Evolutionary conservation across 2,113 vertebrate genomes (phyloP), one percentile per base, ranked within the genome.

Genomic region (Vulpes ferrilata): DNA sequence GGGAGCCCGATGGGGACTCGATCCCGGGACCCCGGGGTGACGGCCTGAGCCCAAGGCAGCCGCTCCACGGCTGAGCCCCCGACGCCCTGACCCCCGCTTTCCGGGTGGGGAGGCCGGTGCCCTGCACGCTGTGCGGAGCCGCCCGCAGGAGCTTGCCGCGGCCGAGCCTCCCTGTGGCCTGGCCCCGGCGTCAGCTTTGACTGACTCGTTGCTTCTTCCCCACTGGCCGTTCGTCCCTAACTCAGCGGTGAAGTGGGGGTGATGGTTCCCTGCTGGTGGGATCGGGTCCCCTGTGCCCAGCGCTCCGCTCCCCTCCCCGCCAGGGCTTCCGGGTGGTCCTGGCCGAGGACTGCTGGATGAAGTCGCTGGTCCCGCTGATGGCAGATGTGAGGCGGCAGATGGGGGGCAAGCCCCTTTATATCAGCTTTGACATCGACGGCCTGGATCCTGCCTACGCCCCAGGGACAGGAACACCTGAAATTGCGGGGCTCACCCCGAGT

Each of bases 341-440:
- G 22, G 99, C 84, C 0, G 99, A 99, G 62, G 99, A 99, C 74
- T 99, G 99, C 95, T 99, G 99, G 99, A 93, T 98, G 97, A 99
- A 99, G 97, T 99, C 99, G 0, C 98, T 99, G 51, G 98, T 96
- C 0, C 99, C 99, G 0, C 98, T 99, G 95, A 99, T 99, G 99
- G 98, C 81, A 0, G 99, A 99, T 88, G 99, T 99, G 98, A 98
- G 99, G 96, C 93, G 86, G 60, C 99, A 99, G 98, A 98, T 99
- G 99, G 99, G 99, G 2, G 92, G 89, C 27, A 98, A 98, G 5
- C 99, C 99, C 0, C 94, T 99, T 0, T 99, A 99, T 86, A 98
- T 99, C 98, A 99, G 99, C 96, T 99, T 99, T 1, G 99, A 99
- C 55, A 99, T 99, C 0, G 99, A 99, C 0, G 99, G 98, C 71